phyloP scores from a whole-genome alignment of 1,140 invertebrate genomes.

The Lanistes nyassanus region DNA sequence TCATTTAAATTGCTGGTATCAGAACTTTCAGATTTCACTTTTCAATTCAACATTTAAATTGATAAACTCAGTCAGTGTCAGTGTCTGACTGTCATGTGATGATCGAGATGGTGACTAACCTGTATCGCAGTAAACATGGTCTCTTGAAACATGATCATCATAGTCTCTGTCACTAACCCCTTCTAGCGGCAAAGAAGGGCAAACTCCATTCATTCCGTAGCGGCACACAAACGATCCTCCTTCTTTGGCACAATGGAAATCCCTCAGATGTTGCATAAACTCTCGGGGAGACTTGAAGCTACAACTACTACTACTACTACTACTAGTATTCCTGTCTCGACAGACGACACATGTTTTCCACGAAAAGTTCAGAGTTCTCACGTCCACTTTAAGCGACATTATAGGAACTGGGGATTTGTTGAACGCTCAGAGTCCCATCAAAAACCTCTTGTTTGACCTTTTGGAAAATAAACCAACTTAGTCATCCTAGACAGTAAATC shows the following conservation, averaged over 20 bases:
- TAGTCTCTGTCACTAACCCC: slow-evolving; percentile 90
- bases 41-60: no score
- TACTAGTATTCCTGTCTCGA: slow-evolving; percentile 30
- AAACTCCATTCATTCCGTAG: slow-evolving; percentile 89
- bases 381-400: slow-evolving; percentile 29
- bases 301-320: no score
- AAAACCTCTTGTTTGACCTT: not conserved
- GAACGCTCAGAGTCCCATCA: not conserved
- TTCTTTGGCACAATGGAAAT: slow-evolving; percentile 85
- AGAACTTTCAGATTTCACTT: no score
- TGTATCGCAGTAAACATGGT: slow-evolving; percentile 72
- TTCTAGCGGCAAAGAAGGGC: slow-evolving; percentile 85
- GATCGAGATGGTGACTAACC: slow-evolving; percentile 35
- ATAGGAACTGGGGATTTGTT: not conserved
- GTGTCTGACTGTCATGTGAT: not conserved
- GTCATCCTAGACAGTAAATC: not conserved
- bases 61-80: no score
- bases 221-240: slow-evolving; percentile 89
- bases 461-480: not conserved
- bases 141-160: slow-evolving; percentile 84
- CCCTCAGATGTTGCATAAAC: slow-evolving; percentile 79
- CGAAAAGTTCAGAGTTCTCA: slow-evolving; percentile 16
- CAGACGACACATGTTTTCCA: slow-evolving; percentile 60
- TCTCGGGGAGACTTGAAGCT: slow-evolving; percentile 62
- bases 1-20: no score